Conservation (phyloP, 2,797 vertebrate species). For the Oceanodroma leucorhoa region DNA sequence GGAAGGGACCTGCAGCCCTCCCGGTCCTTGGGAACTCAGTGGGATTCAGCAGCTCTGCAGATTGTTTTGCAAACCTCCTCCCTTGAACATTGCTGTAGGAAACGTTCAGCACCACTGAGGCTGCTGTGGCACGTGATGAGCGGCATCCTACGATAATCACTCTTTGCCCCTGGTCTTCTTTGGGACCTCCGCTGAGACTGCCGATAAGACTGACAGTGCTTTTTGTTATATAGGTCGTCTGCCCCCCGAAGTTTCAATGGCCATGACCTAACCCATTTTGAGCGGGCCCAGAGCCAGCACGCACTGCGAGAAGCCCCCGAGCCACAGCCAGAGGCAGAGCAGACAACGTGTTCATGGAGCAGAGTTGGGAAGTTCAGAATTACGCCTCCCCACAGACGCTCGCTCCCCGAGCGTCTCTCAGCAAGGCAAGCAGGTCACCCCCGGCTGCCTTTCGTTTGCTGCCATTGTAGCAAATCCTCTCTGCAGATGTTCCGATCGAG, state of each 20-base stretch:
- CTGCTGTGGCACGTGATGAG: not conserved
- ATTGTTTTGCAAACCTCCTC: not conserved
- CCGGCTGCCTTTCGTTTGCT: not conserved
- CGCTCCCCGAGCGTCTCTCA: accelerated
- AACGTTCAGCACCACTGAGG: accelerated
- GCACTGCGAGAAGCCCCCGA: not conserved
- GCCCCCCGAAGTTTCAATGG: not conserved
- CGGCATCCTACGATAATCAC: not conserved
- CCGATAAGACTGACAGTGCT: not conserved
- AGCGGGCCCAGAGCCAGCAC: not conserved
- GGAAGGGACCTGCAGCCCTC: not conserved
- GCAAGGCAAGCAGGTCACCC: not conserved
- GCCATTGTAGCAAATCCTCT: not conserved
- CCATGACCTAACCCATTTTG: not conserved
- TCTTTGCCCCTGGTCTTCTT: not conserved
- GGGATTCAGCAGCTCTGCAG: not conserved
- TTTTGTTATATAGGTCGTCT: not conserved
- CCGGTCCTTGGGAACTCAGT: not conserved
- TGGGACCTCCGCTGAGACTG: not conserved
- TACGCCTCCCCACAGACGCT: accelerated
- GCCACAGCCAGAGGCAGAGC: not conserved
- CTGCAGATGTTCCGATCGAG: not conserved
- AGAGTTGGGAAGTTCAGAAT: not conserved
- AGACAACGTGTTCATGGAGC: accelerated
- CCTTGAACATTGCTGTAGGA: not conserved